Evolutionary conservation across 2,888 invertebrate species (phyloP), one percentile per base, ranked within the genome.

Genomic region (Julus scandinavius): DNA sequence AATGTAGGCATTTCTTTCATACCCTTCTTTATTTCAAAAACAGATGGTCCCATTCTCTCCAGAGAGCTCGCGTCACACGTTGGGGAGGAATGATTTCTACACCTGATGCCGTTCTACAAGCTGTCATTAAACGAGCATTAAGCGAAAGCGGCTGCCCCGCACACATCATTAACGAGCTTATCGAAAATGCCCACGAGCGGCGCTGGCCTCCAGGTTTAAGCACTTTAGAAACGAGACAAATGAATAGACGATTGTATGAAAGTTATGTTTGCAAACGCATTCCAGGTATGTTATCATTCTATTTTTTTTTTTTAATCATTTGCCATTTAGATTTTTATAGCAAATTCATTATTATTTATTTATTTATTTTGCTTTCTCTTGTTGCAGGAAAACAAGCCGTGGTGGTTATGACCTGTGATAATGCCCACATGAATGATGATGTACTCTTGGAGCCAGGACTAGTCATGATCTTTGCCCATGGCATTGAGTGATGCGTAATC

Each of bases 1-100:
- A 41, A n/a, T 84, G 20, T n/a, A n/a, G n/a, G n/a, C n/a, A n/a
- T n/a, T n/a, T n/a, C n/a, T n/a, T n/a, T n/a, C n/a, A n/a, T n/a
- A n/a, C n/a, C n/a, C n/a, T n/a, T n/a, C n/a, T n/a, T n/a, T n/a
- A n/a, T 84, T 38, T 45, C n/a, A 3, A 1, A 17, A 17, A 15
- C 17, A 94, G 97, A 91, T 98, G 98, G 98, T 96, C 97, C 85
- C 95, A 94, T 90, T 95, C 96, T 0, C 93, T 98, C 86, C 94
- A 96, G 0, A 93, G 97, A 85, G 97, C 97, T 29, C 93, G 98
- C 89, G 98, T 99, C 85, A 98, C 98, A 0, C 94, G 98, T 89
- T 99, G 98, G 99, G 99, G 98, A 88, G 98, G 98, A 88, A 98
- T 99, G 98, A 99, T 99, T 91, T 98, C 98, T 49, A 99, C 99